Percentiles rank a stretch among this genome's conserved stretches.
phyloP scores from a whole-genome alignment of 2,797 vertebrate genomes.

The Mastacembelus armatus region DNA sequence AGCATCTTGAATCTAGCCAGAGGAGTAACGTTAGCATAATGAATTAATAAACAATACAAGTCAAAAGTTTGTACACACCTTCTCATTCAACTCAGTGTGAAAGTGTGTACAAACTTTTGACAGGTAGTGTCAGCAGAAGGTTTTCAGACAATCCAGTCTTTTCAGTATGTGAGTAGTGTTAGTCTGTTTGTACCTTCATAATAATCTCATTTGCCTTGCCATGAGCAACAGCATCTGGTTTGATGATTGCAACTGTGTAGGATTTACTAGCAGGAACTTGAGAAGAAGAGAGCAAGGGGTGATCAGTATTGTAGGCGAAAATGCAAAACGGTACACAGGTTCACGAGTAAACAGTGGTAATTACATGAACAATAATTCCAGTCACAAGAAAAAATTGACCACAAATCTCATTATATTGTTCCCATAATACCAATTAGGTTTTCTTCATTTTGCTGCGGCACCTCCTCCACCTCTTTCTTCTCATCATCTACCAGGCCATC shows the following conservation, averaged over 20 bases:
- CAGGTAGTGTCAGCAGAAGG: constrained; percentile 49
- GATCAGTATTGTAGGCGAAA: constrained; percentile 21
- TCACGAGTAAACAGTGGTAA: constrained; percentile 7
- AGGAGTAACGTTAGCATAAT: constrained; percentile 41
- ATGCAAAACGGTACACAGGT: constrained; percentile 11
- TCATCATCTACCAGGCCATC: constrained; percentile 74
- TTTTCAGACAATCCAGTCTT: constrained; percentile 35
- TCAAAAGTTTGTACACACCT: too few relatives aligned
- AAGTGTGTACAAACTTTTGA: too few relatives aligned
- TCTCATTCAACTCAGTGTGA: too few relatives aligned
- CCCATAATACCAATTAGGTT: constrained; percentile 77
- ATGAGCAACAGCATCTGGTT: constrained; percentile 90
- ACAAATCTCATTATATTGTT: constrained; percentile 4
- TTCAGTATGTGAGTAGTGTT: constrained; percentile 34
- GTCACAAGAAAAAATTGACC: background rate
- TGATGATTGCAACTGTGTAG: constrained; percentile 90
- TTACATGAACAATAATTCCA: background rate
- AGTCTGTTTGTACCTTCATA: constrained; percentile 85
- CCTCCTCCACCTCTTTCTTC: constrained; percentile 67
- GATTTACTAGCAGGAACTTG: constrained; percentile 82
- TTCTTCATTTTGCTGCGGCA: constrained; percentile 67
- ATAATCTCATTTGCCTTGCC: constrained; percentile 90
- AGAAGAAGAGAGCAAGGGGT: constrained; percentile 35
- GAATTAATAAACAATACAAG: too few relatives aligned
- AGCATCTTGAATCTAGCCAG: constrained; percentile 87